Evolutionary conservation across 1,140 invertebrate genomes (phyloP), one percentile per base, ranked within the genome.

Genomic region (Conopomorpha cramerella): DNA sequence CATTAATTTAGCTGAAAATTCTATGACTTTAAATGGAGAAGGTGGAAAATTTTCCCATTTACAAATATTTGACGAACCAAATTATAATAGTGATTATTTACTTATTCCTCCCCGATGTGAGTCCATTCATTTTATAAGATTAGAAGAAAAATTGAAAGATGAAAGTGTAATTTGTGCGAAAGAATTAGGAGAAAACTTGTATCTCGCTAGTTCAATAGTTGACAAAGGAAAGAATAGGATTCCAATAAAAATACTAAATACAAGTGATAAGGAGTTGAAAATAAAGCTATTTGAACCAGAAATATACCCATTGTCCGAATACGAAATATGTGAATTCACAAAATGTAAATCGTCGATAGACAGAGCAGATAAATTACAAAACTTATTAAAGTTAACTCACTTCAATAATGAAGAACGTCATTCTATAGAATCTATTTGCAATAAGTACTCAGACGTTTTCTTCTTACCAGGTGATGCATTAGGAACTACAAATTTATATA

Each of bases 201-300:
- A 15, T 25, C 13, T 38, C 25, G 36, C 36, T 18, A 23, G 26
- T 31, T 8, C 18, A n/a, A 31, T 38, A 6, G 11, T 6, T 14
- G 33, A n/a, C 12, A 19, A 18, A 2, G 11, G 10, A 3, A 17
- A 32, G 8, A 30, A 30, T 7, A 26, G 27, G 15, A 31, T 38
- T 11, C 29, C 30, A 3, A n/a, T 32, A 2, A 4, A 23, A 13
- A 27, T 38, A 8, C 13, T 38, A 16, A 38, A 38, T 27, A 38
- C 36, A 3, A 32, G 18, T 2, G 36, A 38, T 16, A 16, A 25
- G 2, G 10, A 30, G 7, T 10, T 38, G 3, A 27, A 12, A 2
- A 16, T 38, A 19, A 25, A 23, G 3, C 11, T 23, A 8, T 27
- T 30, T 16, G 8, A 16, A 2, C 17, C 17, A n/a, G 8, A 16